phyloP scores from a whole-genome alignment of 2,888 invertebrate species.

The Pyralis farinalis region DNA sequence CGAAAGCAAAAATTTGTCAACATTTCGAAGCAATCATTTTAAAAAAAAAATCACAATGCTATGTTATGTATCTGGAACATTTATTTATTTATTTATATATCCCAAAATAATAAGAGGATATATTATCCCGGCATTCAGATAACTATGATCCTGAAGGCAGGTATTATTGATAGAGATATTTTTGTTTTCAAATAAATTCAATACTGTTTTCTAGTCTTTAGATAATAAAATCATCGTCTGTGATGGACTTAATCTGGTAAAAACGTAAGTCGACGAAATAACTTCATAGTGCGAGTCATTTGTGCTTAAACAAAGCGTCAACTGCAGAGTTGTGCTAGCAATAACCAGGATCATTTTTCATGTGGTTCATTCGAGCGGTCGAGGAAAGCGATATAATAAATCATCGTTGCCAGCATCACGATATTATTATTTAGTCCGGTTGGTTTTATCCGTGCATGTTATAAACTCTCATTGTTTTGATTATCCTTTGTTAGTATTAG shows the following conservation, averaged over 20 bases:
- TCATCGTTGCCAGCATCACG: conserved; percentile 76
- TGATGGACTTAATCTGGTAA: conserved; percentile 38
- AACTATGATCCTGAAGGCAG: too few species aligned
- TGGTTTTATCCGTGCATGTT: conserved; percentile 66
- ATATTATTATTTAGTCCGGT: conserved; percentile 74
- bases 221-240: conserved; percentile 10
- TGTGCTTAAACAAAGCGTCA: conserved; percentile 80
- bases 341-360: conserved; percentile 79
- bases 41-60: too few species aligned
- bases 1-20: too few species aligned
- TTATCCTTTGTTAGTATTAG: background rate
- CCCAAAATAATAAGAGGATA: too few species aligned
- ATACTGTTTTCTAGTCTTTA: too few species aligned
- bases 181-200: too few species aligned
- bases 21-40: too few species aligned
- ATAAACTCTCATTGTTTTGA: conserved; percentile 11
- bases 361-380: conserved; percentile 77
- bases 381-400: conserved; percentile 78
- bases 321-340: conserved; percentile 75
- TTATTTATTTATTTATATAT: too few species aligned
- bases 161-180: too few species aligned
- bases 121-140: too few species aligned
- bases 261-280: conserved; percentile 63
- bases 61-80: too few species aligned
- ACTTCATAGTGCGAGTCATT: conserved; percentile 76